These are phyloP conservation scores for Typhlomys cinereus DNA, from an alignment of 2,113 vertebrate genomes.

Conservation along the genomic window DNA sequence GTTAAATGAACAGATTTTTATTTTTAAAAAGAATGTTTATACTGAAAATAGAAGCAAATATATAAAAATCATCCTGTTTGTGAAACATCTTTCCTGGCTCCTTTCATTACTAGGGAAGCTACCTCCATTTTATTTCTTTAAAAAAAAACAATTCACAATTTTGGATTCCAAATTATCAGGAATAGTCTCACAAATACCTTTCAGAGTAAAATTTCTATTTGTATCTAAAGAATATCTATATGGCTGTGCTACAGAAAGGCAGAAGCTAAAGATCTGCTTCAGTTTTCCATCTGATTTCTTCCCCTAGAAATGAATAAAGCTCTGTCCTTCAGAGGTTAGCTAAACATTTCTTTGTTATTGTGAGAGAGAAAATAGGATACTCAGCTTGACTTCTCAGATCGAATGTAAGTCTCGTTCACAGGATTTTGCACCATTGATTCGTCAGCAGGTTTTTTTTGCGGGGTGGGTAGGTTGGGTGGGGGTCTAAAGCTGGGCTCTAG, in stretches of 20 bases:
- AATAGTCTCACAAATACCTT: neutral
- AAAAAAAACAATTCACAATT: neutral
- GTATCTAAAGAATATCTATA: neutral
- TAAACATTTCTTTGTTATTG: neutral
- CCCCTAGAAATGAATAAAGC: neutral
- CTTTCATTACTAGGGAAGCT: neutral
- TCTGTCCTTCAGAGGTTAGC: neutral
- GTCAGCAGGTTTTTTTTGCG: neutral
- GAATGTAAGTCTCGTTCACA: neutral
- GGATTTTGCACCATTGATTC: neutral
- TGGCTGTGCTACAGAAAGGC: neutral
- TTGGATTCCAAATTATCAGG: neutral
- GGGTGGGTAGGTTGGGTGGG: too few species aligned
- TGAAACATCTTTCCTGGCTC: neutral
- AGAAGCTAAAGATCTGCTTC: neutral
- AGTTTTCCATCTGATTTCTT: neutral
- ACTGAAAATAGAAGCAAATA: neutral
- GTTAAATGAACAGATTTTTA: neutral
- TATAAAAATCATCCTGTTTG: neutral
- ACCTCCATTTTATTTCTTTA: neutral
- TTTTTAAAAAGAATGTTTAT: neutral
- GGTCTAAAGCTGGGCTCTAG: neutral
- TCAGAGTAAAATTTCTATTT: neutral
- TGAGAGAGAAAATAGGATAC: neutral
- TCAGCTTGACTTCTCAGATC: neutral